Base-by-base conservation (phyloP, 2,113 vertebrate species). In the Cephalopholis sonnerati region DNA sequence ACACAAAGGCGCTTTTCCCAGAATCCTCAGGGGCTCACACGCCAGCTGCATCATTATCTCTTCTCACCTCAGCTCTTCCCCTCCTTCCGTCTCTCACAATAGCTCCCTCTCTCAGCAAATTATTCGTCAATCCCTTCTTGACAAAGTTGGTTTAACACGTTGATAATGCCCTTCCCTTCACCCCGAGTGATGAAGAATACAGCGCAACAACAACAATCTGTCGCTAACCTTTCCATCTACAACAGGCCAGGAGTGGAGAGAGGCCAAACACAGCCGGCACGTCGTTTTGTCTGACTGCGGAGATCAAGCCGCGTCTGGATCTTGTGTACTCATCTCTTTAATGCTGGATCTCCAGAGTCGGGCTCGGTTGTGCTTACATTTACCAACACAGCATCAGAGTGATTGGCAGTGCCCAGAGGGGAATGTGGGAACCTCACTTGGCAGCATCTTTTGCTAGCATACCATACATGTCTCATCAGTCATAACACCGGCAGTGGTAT, bases 11-110 rank as follows among this genome's bases (percentile, higher is more conserved):
- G 4, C 75, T 84, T 91, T 88, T 81, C 71, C 89, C 85, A 90
- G 50, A 89, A 91, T 84, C 83, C 89, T 91, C 77, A n/a, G 54
- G 74, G 81, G 83, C 74, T 91, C 79, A 71, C 84, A 85, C 55
- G 2, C 70, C 77, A 86, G 74, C 89, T 89, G 88, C 85, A 90
- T 93, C 76, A 84, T 91, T 87, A 83, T 82, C 72, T 84, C 84
- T 80, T 89, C 79, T 83, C 79, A 72, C 86, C 75, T 87, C 65
- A 44, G 78, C 73, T 90, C 79, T 69, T 84, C 76, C 71, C 46
- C 32, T 70, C 46, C 16, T 66, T 79, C 70, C 18, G 25, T 74
- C 67, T 83, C 67, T 72, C 79, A 87, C 74, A 78, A 29, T 67
- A 77, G 64, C 61, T 76, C 22, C 36, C 10, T 74, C 44, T 79